Base-by-base conservation (phyloP, 2,113 vertebrate genomes). In the Alces alces region DNA sequence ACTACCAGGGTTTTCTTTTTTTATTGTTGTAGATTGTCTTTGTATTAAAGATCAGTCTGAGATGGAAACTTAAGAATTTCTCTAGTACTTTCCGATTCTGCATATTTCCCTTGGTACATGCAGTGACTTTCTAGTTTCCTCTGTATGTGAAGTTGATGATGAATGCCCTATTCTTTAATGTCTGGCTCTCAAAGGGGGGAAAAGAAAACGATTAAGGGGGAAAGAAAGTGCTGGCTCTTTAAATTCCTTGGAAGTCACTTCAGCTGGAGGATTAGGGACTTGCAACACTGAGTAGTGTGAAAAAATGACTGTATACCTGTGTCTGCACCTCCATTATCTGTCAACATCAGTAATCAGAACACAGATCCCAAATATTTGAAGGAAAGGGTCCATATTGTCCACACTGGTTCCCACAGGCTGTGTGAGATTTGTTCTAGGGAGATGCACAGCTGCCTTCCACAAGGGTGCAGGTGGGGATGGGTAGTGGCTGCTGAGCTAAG, bases 401-500 rank as follows among this genome's bases (percentile, higher is more conserved):
- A 66, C 6, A 7, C 33, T 82, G 15, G 0, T 33, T 89, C 60
- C 78, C 36, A 57, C 23, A n/a, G 39, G 6, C 39, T 78, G 23
- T 89, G 45, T 84, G 5, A 7, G n/a, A 85, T 7, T 54, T 95
- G 8, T 33, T 89, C 28, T 8, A 78, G 80, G 23, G 92, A 79
- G n/a, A 39, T n/a, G 19, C 27, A 52, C 23, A 16, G 11, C 5
- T 84, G 5, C 3, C n/a, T 78, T 61, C 39, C 19, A 86, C 19
- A 12, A 2, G 7, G 4, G 5, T 64, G 2, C 10, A 3, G 5
- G 12, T 80, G 33, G 3, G 6, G 5, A 12, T 92, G 30, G 17
- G 2, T 92, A 92, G 5, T 19, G 21, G 39, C 11, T 25, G 11
- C 39, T 80, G 52, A 92, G 33, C n/a, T 92, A 66, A 43, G 15